Conservation (phyloP, 1,140 invertebrate species). For the Plodia interpunctella region DNA sequence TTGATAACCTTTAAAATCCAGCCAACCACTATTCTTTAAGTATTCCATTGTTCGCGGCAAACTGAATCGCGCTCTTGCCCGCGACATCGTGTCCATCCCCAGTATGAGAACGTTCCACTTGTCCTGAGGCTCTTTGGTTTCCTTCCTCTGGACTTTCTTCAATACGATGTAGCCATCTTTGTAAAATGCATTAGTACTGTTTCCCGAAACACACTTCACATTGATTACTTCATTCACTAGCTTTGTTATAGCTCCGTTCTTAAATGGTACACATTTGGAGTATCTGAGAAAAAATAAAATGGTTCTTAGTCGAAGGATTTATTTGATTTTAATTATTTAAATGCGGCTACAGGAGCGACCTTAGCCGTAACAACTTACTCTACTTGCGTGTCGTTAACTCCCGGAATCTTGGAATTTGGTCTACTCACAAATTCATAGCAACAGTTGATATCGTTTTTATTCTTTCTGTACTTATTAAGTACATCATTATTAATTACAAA, state of each 20-base stretch:
- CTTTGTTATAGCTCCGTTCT: conserved; percentile 27
- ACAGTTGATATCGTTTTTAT: conserved; percentile 28
- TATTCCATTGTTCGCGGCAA: conserved; percentile 85
- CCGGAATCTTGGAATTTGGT: neutral
- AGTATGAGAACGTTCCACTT: conserved; percentile 83
- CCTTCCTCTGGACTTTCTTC: conserved; percentile 29
- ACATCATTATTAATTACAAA: conserved; percentile 32
- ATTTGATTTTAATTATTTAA: no score
- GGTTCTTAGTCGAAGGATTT: no score
- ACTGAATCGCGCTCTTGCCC: conserved; percentile 85
- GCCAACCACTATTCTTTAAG: conserved; percentile 78
- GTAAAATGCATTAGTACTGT: conserved; percentile 29
- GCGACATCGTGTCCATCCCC: conserved; percentile 90
- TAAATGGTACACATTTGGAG: conserved; percentile 28
- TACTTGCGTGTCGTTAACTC: neutral
- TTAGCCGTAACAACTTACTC: neutral
- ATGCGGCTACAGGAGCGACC: no score
- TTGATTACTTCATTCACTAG: conserved; percentile 41
- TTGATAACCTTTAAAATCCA: conserved; percentile 73
- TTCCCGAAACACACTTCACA: conserved; percentile 34
- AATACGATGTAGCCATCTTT: conserved; percentile 44
- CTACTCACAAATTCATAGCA: conserved; percentile 34
- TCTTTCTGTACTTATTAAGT: conserved; percentile 30
- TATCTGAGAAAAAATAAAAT: neutral
- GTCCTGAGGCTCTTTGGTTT: conserved; percentile 5